Conservation (phyloP, 37 sponge, comb jelly and placozoan species). For the Aplysina aerophoba region DNA sequence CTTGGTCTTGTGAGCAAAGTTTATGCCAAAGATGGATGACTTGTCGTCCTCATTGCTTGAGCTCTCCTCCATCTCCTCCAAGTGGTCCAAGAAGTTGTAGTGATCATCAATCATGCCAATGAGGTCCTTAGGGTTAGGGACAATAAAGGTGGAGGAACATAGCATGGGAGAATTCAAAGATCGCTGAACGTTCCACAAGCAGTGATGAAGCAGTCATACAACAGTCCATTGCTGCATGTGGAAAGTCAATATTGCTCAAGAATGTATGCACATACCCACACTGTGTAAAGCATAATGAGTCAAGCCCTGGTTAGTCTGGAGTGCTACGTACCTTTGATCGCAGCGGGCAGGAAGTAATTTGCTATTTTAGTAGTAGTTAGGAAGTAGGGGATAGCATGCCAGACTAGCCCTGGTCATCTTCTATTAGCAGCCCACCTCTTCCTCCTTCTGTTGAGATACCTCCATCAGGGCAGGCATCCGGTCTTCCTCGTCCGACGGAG, state of each 20-base stretch:
- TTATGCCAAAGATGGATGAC: background rate
- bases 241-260: no score
- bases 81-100: constrained; percentile 68
- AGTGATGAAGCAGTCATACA: background rate
- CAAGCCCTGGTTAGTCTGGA: no score
- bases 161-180: background rate
- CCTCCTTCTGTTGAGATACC: constrained; percentile 13
- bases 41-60: constrained; percentile 45
- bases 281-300: no score
- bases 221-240: no score
- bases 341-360: no score
- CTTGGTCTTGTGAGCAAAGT: background rate
- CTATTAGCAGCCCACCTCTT: constrained; percentile 17
- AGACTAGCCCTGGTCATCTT: no score
- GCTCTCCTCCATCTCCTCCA: constrained; percentile 69
- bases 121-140: background rate
- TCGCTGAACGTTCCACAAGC: background rate
- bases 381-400: no score
- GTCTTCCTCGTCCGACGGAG: background rate
- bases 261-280: no score
- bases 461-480: constrained; percentile 9
- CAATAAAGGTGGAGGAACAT: background rate
- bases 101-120: constrained; percentile 47
- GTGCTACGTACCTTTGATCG: no score
- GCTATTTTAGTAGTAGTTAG: no score